A percentile compares a stretch with the other conserved stretches of the same genome.
Conservation (phyloP, 2,797 vertebrate species). For the Myiotriccus ornatus region DNA sequence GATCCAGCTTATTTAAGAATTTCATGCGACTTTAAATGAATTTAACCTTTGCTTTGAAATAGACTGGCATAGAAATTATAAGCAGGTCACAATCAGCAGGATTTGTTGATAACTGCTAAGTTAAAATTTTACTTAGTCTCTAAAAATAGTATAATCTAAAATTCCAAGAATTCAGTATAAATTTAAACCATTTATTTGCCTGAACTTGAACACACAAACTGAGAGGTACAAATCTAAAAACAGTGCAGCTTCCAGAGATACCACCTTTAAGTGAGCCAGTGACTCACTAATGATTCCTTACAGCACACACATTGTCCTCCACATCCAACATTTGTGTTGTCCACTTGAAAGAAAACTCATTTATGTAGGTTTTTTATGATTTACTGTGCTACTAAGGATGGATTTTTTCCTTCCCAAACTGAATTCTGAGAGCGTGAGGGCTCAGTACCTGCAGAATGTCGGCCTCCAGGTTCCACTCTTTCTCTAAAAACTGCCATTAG, state of each 20-base stretch:
- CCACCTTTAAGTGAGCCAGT: not conserved
- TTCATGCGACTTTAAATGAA: not conserved
- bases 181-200: not conserved
- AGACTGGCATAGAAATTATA: not conserved
- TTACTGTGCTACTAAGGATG: not conserved
- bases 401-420: not conserved
- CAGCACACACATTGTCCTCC: not conserved
- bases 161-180: not conserved
- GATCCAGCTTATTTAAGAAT: not conserved
- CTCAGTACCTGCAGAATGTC: not conserved
- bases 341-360: not conserved
- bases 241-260: not conserved
- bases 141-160: not conserved
- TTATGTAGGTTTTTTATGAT: not conserved
- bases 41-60: conserved; percentile 1
- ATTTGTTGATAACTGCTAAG: not conserved
- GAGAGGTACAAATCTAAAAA: not conserved
- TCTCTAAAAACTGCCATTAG: not conserved
- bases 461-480: not conserved
- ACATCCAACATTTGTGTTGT: not conserved
- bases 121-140: not conserved
- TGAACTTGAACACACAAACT: not conserved
- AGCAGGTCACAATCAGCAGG: not conserved
- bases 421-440: not conserved
- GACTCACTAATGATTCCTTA: not conserved